Evolutionary conservation across 2,113 vertebrate species (phyloP).

Genomic region (Tenrec ecaudatus): DNA sequence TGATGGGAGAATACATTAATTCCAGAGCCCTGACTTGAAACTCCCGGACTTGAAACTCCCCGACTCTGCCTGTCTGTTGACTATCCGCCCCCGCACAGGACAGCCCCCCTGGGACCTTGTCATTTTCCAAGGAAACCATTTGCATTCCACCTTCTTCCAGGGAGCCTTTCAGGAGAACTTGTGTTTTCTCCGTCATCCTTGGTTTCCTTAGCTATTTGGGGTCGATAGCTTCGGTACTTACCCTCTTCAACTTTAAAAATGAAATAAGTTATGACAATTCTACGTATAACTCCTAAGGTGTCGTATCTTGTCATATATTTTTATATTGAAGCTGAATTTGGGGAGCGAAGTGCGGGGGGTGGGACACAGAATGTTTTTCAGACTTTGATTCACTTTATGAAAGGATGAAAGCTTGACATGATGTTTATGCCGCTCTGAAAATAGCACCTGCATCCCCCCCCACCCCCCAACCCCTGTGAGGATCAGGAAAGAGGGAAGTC

Average conservation of each 20-base stretch:
- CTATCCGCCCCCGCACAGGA: slow-evolving; percentile 56
- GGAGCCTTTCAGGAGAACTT: slow-evolving; percentile 40
- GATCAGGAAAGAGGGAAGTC: neutral
- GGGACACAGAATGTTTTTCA: slow-evolving; percentile 6
- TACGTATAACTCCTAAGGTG: neutral
- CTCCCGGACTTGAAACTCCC: slow-evolving; percentile 59
- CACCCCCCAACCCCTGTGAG: neutral
- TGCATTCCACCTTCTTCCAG: slow-evolving; percentile 1
- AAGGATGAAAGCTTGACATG: neutral
- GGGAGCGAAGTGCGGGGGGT: neutral
- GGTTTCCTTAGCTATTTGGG: slow-evolving; percentile 9
- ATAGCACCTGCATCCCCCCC: neutral
- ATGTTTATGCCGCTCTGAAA: neutral
- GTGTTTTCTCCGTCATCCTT: neutral
- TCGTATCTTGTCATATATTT: neutral
- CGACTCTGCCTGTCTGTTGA: slow-evolving; percentile 57
- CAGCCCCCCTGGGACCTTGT: slow-evolving; percentile 19
- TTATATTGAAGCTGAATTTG: slow-evolving; percentile 23
- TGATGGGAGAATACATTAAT: slow-evolving; percentile 68
- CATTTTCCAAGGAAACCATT: slow-evolving; percentile 59
- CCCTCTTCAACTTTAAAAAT: slow-evolving; percentile 3
- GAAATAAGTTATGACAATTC: neutral
- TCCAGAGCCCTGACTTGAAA: slow-evolving; percentile 27
- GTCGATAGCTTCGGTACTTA: neutral
- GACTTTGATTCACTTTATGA: neutral